Base-by-base conservation (phyloP, 2,888 invertebrate species). In the Trichogramma evanescens region DNA sequence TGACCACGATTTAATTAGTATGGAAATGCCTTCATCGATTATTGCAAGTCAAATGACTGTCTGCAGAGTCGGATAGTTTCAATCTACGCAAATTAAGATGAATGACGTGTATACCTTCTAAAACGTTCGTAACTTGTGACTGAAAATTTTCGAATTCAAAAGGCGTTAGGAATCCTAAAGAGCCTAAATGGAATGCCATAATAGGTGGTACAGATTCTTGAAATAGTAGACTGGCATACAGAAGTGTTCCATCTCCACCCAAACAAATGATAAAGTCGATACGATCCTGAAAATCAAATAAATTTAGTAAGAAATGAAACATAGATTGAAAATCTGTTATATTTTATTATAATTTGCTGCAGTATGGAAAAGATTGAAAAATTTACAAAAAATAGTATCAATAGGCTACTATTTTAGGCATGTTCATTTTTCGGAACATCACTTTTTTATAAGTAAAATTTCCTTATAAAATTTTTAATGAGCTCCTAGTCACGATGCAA, bases 161-260 rank as follows among this genome's bases (percentile, higher is more conserved):
- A 8, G 96, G 96, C 50, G 96, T 96, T 50, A 97, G 84, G 78
- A 97, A 97, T 4, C 97, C 97, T 57, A 97, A 80, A 4, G 96
- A 96, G 45, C 97, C 97, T 73, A 97, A 84, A 79, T 97, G 95
- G 81, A 97, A 97, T 61, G 97, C 95, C 95, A 97, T 95, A 51
- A 97, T 93, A 0, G 97, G 97, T 49, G 97, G 97, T 56, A 96
- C 95, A 5, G 95, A 95, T 84, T 93, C 91, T 88, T 97, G 86
- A 74, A 97, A 97, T 51, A 97, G 81, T 51, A 95, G 87, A 72
- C 95, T 95, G 56, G 96, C 97, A 75, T 97, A 95, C 8, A 97
- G 80, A 13, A 97, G 81, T 0, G 97, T 97, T n/a, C 97, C 97
- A 77, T 97, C 97, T 8, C 97, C 97, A 1, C 97, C 97, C 51